A percentile compares a stretch with the other conserved stretches of the same genome.
Conservation (phyloP, 1,140 invertebrate genomes). For the Saccostrea glomerata region DNA sequence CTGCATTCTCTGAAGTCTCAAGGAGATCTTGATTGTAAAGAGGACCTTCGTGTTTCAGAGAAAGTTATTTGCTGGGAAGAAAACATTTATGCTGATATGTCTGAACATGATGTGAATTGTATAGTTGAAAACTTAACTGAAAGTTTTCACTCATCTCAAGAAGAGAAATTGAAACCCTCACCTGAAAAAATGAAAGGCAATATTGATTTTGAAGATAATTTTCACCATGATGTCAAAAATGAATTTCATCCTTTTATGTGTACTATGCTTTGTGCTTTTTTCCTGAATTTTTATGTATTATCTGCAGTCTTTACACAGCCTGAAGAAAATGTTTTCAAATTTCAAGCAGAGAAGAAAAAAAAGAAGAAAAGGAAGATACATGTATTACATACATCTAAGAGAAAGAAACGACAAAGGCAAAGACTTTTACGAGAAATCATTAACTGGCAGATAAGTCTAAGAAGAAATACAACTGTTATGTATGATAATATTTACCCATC, state of each 20-base stretch:
- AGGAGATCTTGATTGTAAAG: neutral
- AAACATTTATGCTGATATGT: neutral
- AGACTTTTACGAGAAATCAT: neutral
- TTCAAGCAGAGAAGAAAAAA: neutral
- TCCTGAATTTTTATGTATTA: neutral
- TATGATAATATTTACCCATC: slow-evolving; percentile 11
- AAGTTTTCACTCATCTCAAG: neutral
- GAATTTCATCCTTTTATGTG: neutral
- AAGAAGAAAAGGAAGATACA: neutral
- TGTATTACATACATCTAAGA: neutral
- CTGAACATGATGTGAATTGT: neutral
- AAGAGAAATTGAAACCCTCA: neutral
- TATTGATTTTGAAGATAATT: neutral
- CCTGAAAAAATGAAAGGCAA: neutral
- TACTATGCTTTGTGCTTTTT: neutral
- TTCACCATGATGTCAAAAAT: neutral
- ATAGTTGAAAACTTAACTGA: neutral
- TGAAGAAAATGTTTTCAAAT: neutral
- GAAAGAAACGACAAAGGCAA: neutral
- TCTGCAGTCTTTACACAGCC: neutral
- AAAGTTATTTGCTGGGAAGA: neutral
- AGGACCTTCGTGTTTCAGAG: neutral
- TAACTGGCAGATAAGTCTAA: slow-evolving; percentile 18
- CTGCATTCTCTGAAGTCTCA: neutral
- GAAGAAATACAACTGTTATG: neutral